Conservation (phyloP, 2,888 invertebrate genomes). For the Ceraclea dissimilis region DNA sequence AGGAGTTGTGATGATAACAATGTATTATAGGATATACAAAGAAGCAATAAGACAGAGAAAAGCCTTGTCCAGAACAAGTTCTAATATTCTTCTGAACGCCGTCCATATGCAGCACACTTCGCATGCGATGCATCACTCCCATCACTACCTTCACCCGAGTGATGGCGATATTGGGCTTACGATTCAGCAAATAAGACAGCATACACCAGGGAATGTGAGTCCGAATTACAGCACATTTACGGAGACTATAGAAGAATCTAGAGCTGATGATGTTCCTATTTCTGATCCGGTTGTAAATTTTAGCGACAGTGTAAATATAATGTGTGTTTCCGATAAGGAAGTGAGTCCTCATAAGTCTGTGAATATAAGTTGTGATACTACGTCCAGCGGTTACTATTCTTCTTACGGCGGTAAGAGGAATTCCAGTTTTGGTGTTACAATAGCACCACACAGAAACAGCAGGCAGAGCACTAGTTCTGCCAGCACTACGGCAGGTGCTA, state of each 20-base stretch:
- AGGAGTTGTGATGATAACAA: slow-evolving; percentile 84
- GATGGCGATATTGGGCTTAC: slow-evolving; percentile 46
- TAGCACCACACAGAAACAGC: slow-evolving; percentile 48
- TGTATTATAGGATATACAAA: slow-evolving; percentile 79
- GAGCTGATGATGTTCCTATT: slow-evolving; percentile 39
- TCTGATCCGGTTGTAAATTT: slow-evolving; percentile 20
- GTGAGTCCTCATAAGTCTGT: slow-evolving; percentile 47
- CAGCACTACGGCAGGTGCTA: slow-evolving; percentile 42
- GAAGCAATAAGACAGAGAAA: slow-evolving; percentile 78
- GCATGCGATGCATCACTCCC: slow-evolving; percentile 58
- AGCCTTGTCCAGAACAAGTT: slow-evolving; percentile 76
- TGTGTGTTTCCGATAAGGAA: slow-evolving; percentile 36
- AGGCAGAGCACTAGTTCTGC: slow-evolving; percentile 54
- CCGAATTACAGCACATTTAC: slow-evolving; percentile 48
- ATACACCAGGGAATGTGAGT: slow-evolving; percentile 39
- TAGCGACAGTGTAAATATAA: slow-evolving; percentile 18
- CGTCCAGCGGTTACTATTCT: slow-evolving; percentile 46
- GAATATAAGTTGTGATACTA: slow-evolving; percentile 46
- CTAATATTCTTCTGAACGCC: slow-evolving; percentile 76
- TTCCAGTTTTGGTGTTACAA: slow-evolving; percentile 33
- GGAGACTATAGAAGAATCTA: slow-evolving; percentile 41
- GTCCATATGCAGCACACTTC: slow-evolving; percentile 76
- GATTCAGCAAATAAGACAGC: slow-evolving; percentile 33
- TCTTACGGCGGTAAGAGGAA: slow-evolving; percentile 36
- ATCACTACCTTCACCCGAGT: slow-evolving; percentile 53